Percentiles rank a stretch among this genome's conserved stretches.
phyloP scores from a whole-genome alignment of 2,888 invertebrate genomes.

The Neocrepidodera transversa region DNA sequence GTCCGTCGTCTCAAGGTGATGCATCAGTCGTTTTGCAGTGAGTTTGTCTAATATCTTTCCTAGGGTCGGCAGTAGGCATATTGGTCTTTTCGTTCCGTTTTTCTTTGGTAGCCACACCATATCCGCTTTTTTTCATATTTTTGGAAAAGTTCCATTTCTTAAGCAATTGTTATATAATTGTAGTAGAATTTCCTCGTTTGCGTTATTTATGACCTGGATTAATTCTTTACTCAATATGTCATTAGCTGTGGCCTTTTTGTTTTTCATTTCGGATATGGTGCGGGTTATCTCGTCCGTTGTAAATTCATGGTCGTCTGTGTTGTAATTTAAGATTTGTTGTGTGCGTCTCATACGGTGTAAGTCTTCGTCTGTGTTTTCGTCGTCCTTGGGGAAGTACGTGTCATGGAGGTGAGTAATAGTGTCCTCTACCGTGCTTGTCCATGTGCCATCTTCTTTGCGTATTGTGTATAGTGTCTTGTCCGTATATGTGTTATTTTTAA shows the following conservation, averaged over 20 bases:
- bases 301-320: not conserved
- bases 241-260: not conserved
- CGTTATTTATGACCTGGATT: too few relatives aligned
- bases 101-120: too few relatives aligned
- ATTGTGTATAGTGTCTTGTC: not conserved
- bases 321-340: not conserved
- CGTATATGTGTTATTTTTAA: not conserved
- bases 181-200: too few relatives aligned
- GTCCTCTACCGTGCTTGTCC: slow-evolving; percentile 20
- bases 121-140: too few relatives aligned
- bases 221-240: too few relatives aligned
- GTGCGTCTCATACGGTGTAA: not conserved
- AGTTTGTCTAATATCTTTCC: too few relatives aligned
- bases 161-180: too few relatives aligned
- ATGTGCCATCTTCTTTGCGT: slow-evolving; percentile 16
- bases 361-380: slow-evolving; percentile 10
- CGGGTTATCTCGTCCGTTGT: not conserved
- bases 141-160: too few relatives aligned
- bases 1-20: too few relatives aligned
- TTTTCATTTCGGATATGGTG: not conserved
- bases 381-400: slow-evolving; percentile 37
- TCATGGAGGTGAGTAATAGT: slow-evolving; percentile 20
- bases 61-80: too few relatives aligned
- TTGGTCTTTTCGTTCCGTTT: too few relatives aligned
- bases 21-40: too few relatives aligned